Evolutionary conservation across 2,888 invertebrate species (phyloP), one percentile per base, ranked within the genome.

Genomic region (Rhamphomyia laevipes): DNA sequence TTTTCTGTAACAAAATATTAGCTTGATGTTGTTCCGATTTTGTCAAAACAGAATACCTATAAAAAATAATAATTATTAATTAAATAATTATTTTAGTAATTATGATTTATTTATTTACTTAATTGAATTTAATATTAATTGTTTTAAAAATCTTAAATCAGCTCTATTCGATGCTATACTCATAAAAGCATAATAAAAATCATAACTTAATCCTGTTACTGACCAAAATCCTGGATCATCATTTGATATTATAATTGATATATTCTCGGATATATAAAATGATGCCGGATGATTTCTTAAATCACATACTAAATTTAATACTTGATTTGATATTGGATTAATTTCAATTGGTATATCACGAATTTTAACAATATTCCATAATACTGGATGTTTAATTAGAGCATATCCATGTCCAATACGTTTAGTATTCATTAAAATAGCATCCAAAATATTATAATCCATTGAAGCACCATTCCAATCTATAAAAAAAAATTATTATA

Each of bases 161-260:
- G 76, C 73, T 46, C 71, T 66, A 30, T 69, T 66, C 2, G 78
- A 75, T 43, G 79, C 77, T 57, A 83, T 72, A 5, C 77, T 79
- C 74, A 83, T 76, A 55, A 82, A 81, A 2, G 77, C 77, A 59
- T 78, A 74, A 62, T 82, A 83, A 61, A 78, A 80, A 59, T 83
- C 83, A 59, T 81, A 78, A 56, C 78, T 80, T 2, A 83, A 61
- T 0, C 73, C 80, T 37, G 70, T 71, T 1, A 77, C 73, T 30
- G 74, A 75, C 81, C 81, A 83, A 13, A 77, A 71, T 1, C 78
- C 76, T 0, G 82, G 81, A 65, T 82, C 81, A 62, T 82, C 82
- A 51, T 56, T 82, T 18, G 79, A 74, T 38, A 83, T 71, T 1
- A 83, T 77, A 2, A 81, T 63, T 0, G 82, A 81, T 55, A 74